These are phyloP conservation scores for Agonopterix subpropinquella DNA, from an alignment of 2,888 invertebrate genomes.

Conservation along the genomic window DNA sequence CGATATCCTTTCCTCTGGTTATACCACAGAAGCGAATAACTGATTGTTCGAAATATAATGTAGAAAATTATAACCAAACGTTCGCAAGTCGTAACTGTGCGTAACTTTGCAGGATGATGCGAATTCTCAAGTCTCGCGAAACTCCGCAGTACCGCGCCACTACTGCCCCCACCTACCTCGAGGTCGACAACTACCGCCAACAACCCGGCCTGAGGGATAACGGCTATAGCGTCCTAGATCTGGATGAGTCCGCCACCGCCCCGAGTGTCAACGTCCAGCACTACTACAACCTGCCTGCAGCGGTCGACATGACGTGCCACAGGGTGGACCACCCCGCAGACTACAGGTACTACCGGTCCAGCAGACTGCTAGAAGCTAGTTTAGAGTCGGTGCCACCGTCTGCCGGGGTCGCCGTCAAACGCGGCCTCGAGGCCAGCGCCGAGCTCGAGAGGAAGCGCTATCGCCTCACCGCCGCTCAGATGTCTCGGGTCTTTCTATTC, in stretches of 20 bases:
- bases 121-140: slow-evolving; percentile 57
- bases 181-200: slow-evolving; percentile 2
- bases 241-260: not conserved
- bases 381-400: slow-evolving; percentile 37
- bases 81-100: too few relatives aligned
- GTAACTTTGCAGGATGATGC: slow-evolving; percentile 57
- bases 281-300: slow-evolving; percentile 37
- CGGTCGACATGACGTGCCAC: slow-evolving; percentile 34
- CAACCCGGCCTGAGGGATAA: not conserved
- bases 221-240: not conserved
- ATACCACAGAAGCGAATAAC: slow-evolving; percentile 55
- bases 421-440: slow-evolving; percentile 42
- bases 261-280: slow-evolving; percentile 8
- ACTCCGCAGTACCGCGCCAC: slow-evolving; percentile 1
- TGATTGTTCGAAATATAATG: not conserved
- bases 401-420: slow-evolving; percentile 53
- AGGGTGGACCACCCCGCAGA: slow-evolving; percentile 45
- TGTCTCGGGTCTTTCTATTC: slow-evolving; percentile 53
- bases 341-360: slow-evolving; percentile 50
- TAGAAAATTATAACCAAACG: not conserved
- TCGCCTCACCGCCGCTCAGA: slow-evolving; percentile 23
- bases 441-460: slow-evolving; percentile 58
- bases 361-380: slow-evolving; percentile 51
- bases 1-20: slow-evolving; percentile 46
- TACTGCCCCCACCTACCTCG: not conserved